Conservation (phyloP, 2,797 vertebrate species). For the Lutjanus campechanus region DNA sequence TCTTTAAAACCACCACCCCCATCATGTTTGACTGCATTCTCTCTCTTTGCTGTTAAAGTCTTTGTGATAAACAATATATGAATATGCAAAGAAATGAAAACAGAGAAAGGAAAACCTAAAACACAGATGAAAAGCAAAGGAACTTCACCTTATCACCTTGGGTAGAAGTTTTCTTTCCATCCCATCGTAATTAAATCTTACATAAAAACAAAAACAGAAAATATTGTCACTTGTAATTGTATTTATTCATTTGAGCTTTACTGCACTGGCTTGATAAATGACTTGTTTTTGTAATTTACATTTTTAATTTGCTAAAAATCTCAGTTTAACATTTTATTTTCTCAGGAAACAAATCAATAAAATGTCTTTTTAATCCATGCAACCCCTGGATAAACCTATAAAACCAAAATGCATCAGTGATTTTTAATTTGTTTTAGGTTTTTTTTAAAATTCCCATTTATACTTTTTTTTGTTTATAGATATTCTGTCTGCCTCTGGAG, state of each 20-base stretch:
- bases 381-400: background rate
- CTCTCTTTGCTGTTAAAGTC: background rate
- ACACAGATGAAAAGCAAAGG: no score
- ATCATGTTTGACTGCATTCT: background rate
- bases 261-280: background rate
- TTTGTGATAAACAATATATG: background rate
- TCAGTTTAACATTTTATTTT: background rate
- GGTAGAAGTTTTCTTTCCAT: background rate
- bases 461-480: background rate
- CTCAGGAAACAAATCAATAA: background rate
- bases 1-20: background rate
- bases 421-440: background rate
- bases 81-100: background rate
- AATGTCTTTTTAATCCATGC: background rate
- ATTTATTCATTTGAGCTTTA: background rate
- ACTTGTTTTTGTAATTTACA: no score
- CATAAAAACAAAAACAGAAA: background rate
- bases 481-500: background rate
- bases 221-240: background rate
- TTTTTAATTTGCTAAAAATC: no score
- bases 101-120: background rate
- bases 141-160: background rate
- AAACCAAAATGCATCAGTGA: background rate
- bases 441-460: background rate
- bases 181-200: background rate